Evolutionary conservation across 2,113 vertebrate genomes (phyloP).

Genomic region (Apus apus): DNA sequence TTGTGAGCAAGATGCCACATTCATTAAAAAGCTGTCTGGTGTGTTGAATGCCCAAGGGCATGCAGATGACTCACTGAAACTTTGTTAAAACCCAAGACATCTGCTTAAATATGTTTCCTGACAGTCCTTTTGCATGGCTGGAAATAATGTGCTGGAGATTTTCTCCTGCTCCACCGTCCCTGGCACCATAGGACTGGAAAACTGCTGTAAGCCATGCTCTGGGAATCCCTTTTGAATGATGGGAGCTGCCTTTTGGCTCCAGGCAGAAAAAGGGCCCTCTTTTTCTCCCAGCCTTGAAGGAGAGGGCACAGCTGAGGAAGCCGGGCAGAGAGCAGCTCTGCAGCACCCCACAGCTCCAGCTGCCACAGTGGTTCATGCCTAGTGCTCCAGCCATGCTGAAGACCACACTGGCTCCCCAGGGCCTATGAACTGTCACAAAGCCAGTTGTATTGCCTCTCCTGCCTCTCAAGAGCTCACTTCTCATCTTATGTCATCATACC

Average conservation of each 20-base stretch:
- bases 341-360: neutral
- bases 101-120: constrained; percentile 48
- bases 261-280: neutral
- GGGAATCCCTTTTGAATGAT: neutral
- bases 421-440: neutral
- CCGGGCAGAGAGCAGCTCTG: neutral
- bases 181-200: constrained; percentile 36
- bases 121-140: neutral
- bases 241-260: neutral
- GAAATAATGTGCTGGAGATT: neutral
- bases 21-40: constrained; percentile 15
- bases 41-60: neutral
- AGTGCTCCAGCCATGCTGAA: neutral
- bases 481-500: neutral
- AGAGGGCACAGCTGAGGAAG: neutral
- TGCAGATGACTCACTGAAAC: constrained; percentile 13
- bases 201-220: neutral
- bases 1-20: neutral
- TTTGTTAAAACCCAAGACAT: constrained; percentile 23
- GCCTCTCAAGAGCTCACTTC: neutral
- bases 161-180: neutral
- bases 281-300: neutral
- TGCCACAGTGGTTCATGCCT: accelerated
- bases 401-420: neutral
- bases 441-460: neutral